Conservation (phyloP, 1,140 invertebrate genomes). For the Drosophila mojavensis region DNA sequence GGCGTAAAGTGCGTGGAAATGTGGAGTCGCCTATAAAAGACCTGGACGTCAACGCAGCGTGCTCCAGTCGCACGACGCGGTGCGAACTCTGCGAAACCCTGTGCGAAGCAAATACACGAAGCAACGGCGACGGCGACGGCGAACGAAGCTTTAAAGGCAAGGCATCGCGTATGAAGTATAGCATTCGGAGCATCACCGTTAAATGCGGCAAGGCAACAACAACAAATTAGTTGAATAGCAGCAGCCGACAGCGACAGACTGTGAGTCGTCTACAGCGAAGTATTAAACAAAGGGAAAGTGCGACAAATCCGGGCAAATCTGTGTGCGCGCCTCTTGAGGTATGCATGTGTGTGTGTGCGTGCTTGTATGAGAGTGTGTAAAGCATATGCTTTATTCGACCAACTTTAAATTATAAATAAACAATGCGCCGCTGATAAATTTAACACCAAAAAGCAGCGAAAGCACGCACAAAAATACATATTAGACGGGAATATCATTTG, state of each 20-base stretch:
- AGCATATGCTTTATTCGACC: slow-evolving; percentile 45
- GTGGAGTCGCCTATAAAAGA: slow-evolving; percentile 66
- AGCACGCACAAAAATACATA: too few relatives aligned
- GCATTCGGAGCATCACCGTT: slow-evolving; percentile 50
- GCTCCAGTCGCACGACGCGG: slow-evolving; percentile 60
- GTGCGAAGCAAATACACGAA: slow-evolving; percentile 31
- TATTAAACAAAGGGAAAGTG: slow-evolving; percentile 36
- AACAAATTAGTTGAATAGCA: slow-evolving; percentile 73
- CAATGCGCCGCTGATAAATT: slow-evolving; percentile 49
- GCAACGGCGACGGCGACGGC: background rate
- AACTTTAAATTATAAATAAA: slow-evolving; percentile 70
- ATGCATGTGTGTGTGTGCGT: background rate
- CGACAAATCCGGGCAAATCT: slow-evolving; percentile 38
- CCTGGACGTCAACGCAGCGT: slow-evolving; percentile 50
- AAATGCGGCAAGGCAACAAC: slow-evolving; percentile 36
- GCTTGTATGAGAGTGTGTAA: too few relatives aligned
- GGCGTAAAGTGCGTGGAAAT: slow-evolving; percentile 59
- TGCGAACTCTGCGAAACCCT: slow-evolving; percentile 46
- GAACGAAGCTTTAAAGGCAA: slow-evolving; percentile 47
- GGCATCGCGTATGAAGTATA: slow-evolving; percentile 36
- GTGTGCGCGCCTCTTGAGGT: slow-evolving; percentile 5
- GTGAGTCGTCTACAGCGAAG: slow-evolving; percentile 37
- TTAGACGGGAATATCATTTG: too few relatives aligned
- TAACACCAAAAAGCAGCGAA: slow-evolving; percentile 44
- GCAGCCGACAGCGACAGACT: slow-evolving; percentile 61